Conservation (phyloP, 2,113 vertebrate species). For the Okapia johnstoni region DNA sequence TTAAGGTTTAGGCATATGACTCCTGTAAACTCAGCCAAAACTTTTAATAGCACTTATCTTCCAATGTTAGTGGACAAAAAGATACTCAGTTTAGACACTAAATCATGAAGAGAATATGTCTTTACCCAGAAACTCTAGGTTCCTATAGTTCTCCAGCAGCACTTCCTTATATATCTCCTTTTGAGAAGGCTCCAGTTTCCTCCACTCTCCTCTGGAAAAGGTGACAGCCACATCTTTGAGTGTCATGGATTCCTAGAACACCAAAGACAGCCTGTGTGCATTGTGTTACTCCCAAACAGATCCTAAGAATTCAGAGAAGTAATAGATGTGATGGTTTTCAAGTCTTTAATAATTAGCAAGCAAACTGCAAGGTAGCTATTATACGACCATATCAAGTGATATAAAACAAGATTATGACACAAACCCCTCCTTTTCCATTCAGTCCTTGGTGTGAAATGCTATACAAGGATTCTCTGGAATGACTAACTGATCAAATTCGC, state of each 20-base stretch:
- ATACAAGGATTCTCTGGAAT: background rate
- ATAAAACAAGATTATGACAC: background rate
- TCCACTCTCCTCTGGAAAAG: slow-evolving; percentile 67
- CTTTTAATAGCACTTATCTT: background rate
- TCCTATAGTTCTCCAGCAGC: slow-evolving; percentile 50
- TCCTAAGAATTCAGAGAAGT: background rate
- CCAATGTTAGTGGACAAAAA: background rate
- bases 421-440: background rate
- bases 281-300: background rate
- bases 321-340: background rate
- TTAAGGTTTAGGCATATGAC: background rate
- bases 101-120: background rate
- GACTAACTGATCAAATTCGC: background rate
- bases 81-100: background rate
- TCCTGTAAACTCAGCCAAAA: background rate
- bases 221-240: slow-evolving; percentile 58
- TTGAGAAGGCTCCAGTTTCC: slow-evolving; percentile 52
- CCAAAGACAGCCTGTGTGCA: slow-evolving; percentile 17
- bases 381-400: background rate
- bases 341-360: background rate
- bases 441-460: background rate
- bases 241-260: slow-evolving; percentile 48
- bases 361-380: background rate
- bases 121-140: slow-evolving; percentile 67
- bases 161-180: slow-evolving; percentile 61